A percentile compares a stretch with the other conserved stretches of the same genome.
Conservation (phyloP, 2,113 vertebrate species). For the Myiozetetes cayanensis region DNA sequence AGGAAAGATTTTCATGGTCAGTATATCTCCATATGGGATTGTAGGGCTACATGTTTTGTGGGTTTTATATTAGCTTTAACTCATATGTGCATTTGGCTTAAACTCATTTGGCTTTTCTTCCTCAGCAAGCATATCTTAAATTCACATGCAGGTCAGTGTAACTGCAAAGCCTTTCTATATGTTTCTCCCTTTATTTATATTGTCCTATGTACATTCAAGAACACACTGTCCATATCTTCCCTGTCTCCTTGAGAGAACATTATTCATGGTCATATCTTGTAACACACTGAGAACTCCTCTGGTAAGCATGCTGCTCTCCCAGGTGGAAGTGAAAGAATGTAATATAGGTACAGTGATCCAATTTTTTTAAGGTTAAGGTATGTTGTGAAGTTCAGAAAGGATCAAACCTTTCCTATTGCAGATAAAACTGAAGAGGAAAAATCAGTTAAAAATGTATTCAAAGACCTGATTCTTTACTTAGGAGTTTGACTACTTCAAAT, state of each 20-base stretch:
- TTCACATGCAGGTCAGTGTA: background rate
- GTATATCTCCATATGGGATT: background rate
- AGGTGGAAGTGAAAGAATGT: background rate
- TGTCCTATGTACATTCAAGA: background rate
- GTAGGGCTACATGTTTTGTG: background rate
- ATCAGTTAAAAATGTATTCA: background rate
- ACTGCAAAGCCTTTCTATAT: background rate
- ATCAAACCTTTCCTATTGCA: background rate
- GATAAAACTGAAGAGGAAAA: conserved; percentile 24
- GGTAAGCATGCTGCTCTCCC: background rate
- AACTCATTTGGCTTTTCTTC: background rate
- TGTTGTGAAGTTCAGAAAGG: background rate
- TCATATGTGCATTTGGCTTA: background rate
- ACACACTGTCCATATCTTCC: background rate
- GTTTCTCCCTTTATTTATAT: background rate
- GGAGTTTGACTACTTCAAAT: background rate
- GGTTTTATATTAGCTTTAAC: background rate
- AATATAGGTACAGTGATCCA: background rate
- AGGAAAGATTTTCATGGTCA: background rate
- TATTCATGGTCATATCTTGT: background rate
- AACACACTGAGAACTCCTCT: background rate
- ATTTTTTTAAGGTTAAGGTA: background rate
- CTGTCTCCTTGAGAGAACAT: background rate
- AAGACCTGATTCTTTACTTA: background rate
- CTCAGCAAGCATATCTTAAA: background rate